Conservation (phyloP, 2,888 invertebrate genomes). For the Polietes domitor region DNA sequence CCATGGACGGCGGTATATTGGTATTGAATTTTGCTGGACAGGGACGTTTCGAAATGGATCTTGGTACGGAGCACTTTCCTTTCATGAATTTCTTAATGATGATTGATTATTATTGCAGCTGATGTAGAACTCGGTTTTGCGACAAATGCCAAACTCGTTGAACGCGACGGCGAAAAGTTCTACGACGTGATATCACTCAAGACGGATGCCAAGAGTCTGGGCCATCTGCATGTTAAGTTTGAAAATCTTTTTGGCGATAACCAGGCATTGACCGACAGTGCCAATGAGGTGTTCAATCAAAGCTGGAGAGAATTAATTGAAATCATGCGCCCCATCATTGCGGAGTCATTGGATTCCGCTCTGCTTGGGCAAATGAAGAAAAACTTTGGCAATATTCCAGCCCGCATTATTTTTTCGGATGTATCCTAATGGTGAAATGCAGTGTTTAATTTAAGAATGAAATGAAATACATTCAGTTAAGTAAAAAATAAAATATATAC, state of each 20-base stretch:
- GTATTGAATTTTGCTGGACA: conserved; percentile 85
- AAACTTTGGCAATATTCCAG: background rate
- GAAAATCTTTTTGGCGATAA: conserved; percentile 83
- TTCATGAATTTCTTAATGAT: no score
- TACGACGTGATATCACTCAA: conserved; percentile 48
- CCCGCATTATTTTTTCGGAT: background rate
- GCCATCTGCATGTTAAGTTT: conserved; percentile 84
- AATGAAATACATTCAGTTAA: no score
- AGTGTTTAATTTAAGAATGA: no score
- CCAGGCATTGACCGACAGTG: conserved; percentile 83
- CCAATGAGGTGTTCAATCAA: conserved; percentile 86
- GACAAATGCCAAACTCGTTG: conserved; percentile 28
- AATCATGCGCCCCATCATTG: conserved; percentile 85
- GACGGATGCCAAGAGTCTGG: conserved; percentile 79
- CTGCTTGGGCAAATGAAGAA: background rate
- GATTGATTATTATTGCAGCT: conserved; percentile 30
- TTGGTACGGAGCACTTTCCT: conserved; percentile 83
- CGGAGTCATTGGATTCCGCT: conserved; percentile 84
- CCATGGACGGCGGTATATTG: conserved; percentile 85
- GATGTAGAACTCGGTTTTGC: conserved; percentile 7
- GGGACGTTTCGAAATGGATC: conserved; percentile 83
- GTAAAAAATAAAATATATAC: no score
- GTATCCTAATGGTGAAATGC: no score
- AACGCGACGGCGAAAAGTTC: conserved; percentile 44
- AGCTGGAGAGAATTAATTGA: conserved; percentile 87